Base-by-base conservation (phyloP, 1,140 invertebrate genomes). In the Polyergus mexicanus region DNA sequence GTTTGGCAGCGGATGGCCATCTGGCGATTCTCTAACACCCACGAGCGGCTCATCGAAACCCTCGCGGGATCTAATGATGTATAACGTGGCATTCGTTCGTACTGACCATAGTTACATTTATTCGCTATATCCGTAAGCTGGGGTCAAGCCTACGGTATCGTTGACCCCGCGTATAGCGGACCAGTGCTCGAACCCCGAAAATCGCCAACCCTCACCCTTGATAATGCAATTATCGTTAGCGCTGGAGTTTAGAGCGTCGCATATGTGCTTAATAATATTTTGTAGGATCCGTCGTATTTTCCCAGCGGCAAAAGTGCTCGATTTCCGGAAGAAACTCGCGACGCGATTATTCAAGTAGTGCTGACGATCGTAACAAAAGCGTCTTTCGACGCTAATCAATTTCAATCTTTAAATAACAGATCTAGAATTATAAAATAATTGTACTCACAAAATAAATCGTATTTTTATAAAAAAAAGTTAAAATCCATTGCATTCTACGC, bases 181-280 rank as follows among this genome's bases (percentile, higher is more conserved):
- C 16, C 38, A 65, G 51, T 47, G 10, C 86, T 84, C 66, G 76
- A 54, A 41, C 65, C 71, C 84, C 54, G 62, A 63, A 84, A 81
- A 87, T 81, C 41, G 80, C 62, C 74, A 69, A 87, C 89, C 88
- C 88, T 83, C 71, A 41, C 77, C 72, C 86, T 92, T 93, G 92
- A 93, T 93, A 93, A 93, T 89, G 89, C 90, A 93, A 94, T 94
- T 93, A 93, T 83, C 91, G 81, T 93, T 93, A 93, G 91, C 91
- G 89, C 91, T 80, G 69, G 86, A 87, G 44, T 89, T 90, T 90
- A 87, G 86, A 90, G 69, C 66, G 54, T 83, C 88, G 68, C 89
- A 90, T 89, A 90, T 89, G 89, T 72, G 76, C 28, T 56, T 60
- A 83, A 76, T 60, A 76, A 85, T 71, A 85, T 63, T 68, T 85